A percentile compares a stretch with the other conserved stretches of the same genome.
These are phyloP conservation scores for Zaprionus obscuricornis DNA, from an alignment of 2,888 invertebrate genomes.

Conservation along the genomic window DNA sequence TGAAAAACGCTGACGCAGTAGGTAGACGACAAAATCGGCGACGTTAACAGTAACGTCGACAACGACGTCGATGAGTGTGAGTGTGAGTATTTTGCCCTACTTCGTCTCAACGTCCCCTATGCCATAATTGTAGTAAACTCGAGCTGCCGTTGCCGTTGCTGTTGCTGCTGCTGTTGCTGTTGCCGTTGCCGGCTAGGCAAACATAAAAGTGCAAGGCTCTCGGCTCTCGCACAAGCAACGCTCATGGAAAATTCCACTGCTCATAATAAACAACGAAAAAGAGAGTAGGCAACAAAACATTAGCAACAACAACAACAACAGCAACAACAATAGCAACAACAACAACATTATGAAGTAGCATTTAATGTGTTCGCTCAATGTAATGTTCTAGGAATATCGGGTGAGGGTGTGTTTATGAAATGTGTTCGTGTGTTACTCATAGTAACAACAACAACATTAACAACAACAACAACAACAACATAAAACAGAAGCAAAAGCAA, in stretches of 20 bases:
- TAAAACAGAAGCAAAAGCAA: conserved; percentile 13
- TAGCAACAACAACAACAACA: conserved; percentile 25
- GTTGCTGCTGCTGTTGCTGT: background rate
- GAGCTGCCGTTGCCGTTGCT: background rate
- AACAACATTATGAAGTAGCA: too few relatives aligned
- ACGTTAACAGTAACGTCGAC: conserved; percentile 18
- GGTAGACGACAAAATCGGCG: conserved; percentile 46
- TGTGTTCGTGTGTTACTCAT: conserved; percentile 46
- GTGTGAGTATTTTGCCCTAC: conserved; percentile 39
- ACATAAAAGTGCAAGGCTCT: conserved; percentile 66
- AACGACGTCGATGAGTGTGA: conserved; percentile 6
- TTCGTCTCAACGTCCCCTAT: conserved; percentile 27
- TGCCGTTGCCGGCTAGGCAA: conserved; percentile 46
- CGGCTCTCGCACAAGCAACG: conserved; percentile 39
- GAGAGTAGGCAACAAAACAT: conserved; percentile 13
- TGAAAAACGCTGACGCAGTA: conserved; percentile 69
- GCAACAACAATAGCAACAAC: conserved; percentile 5
- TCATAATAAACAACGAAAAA: conserved; percentile 10
- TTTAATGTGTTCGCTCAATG: conserved; percentile 5
- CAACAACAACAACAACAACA: too few relatives aligned
- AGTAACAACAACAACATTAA: conserved; percentile 37
- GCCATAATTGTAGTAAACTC: conserved; percentile 19
- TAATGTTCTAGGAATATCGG: conserved; percentile 18
- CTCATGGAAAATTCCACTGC: conserved; percentile 81
- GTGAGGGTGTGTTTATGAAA: conserved; percentile 36